Evolutionary conservation across 2,888 invertebrate species (phyloP), one percentile per base, ranked within the genome.

Genomic region (Penaeus monodon): DNA sequence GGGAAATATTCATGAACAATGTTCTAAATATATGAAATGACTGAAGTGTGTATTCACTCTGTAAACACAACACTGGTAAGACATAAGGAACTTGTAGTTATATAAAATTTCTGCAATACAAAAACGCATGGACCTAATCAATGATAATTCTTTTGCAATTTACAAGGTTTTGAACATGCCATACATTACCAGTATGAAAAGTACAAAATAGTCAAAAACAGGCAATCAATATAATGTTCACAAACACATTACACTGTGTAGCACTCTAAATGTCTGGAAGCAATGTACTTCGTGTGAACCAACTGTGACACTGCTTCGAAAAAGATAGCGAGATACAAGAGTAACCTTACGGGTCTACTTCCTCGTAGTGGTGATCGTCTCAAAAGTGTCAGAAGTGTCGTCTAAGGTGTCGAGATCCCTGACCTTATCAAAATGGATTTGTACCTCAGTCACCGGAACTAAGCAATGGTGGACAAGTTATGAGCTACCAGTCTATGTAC

Each of bases 191-290:
- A 76, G 76, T 85, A 85, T 85, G 85, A 85, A 80, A 79, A 85
- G 81, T 81, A 85, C 80, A 85, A 81, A 85, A 85, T 65, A 85
- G 74, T 85, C 38, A 68, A 78, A 77, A 84, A 80, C 64, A 70
- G 81, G 74, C 74, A 63, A 85, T 80, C 49, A 84, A 65, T 65
- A 78, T 29, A 84, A 84, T 49, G 81, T 81, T 81, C 49, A 84
- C 44, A 77, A 84, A 84, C 76, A 84, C 65, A 76, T 44, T 76
- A 84, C 64, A 84, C 64, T 65, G 29, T 66, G 68, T 49, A 78
- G 81, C 81, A 81, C 80, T 66, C 66, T 80, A 68, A 76, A 65
- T 68, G 66, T 57, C 17, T 24, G 38, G 70, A 66, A 81, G 73
- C 57, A 49, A 63, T 73, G 81, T 57, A 82, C 57, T 74, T 74